These are phyloP conservation scores for Leptodirus hochenwartii DNA, from an alignment of 2,888 invertebrate species.

Conservation along the genomic window DNA sequence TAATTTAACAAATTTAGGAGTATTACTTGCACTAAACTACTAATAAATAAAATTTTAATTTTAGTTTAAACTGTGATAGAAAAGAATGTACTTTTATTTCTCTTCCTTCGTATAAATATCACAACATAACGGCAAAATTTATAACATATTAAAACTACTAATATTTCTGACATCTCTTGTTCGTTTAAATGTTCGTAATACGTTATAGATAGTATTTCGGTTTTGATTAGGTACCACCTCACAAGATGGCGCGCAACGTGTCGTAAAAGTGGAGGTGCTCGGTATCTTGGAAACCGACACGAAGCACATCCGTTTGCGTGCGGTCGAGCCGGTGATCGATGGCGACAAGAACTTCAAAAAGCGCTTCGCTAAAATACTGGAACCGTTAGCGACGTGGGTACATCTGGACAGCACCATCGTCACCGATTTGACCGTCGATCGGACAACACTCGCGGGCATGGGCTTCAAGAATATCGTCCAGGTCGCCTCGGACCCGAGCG, in stretches of 20 bases:
- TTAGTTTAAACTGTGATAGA: no score
- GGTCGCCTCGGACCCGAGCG: slow-evolving; percentile 26
- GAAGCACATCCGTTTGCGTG: slow-evolving; percentile 55
- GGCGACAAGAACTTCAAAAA: slow-evolving; percentile 63
- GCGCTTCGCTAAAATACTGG: slow-evolving; percentile 62
- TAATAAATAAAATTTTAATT: no score
- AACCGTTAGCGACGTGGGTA: slow-evolving; percentile 63
- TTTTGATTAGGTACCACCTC: slow-evolving; percentile 24
- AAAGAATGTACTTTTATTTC: no score
- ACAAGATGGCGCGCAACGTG: slow-evolving; percentile 44
- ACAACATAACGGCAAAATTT: no score
- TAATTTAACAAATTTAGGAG: no score
- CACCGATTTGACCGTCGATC: slow-evolving; percentile 73
- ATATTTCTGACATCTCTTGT: no score
- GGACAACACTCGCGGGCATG: slow-evolving; percentile 54
- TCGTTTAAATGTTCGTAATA: no score
- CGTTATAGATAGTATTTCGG: no score
- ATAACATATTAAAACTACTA: no score
- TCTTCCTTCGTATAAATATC: no score
- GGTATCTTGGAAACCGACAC: slow-evolving; percentile 62
- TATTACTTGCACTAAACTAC: no score
- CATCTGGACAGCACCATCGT: slow-evolving; percentile 57
- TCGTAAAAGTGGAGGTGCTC: slow-evolving; percentile 75
- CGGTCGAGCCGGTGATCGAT: slow-evolving; percentile 60
- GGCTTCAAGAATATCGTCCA: slow-evolving; percentile 64